Evolutionary conservation across 2,113 vertebrate species (phyloP), one percentile per base, ranked within the genome.

Genomic region (Lagopus leucura): DNA sequence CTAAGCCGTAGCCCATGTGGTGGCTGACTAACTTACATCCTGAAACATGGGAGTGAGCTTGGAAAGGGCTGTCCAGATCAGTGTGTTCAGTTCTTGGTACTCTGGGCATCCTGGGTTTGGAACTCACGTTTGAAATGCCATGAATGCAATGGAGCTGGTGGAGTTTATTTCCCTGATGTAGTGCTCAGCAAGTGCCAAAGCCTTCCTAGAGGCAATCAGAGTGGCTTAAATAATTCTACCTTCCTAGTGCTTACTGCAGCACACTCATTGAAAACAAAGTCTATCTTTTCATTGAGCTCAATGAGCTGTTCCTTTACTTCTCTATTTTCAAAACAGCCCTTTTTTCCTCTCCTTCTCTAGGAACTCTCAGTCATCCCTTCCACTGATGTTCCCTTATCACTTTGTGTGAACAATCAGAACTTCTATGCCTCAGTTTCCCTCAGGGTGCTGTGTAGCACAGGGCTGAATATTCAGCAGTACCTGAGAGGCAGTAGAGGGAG

Each of bases 11-110:
- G 82, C 61, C 77, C 38, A 28, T 40, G 75, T 89, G 84, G 75
- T 85, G 72, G 12, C 79, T 95, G 95, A 92, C 84, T 89, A 76
- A 61, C 25, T 88, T 58, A 22, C 25, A 45, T n/a, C 71, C 89
- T 87, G 67, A 89, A 73, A 85, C 60, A 79, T 50, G 54, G 47
- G 20, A 88, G 12, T 10, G 43, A 66, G 43, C 25, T 88, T 75
- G 61, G 57, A 84, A 93, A 82, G 40, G 48, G 14, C 70, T 69
- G 32, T 43, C 63, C 66, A 30, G n/a, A 22, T 14, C 3, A 4
- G 17, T 77, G 55, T 91, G 3, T 45, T 40, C 30, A 57, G 34
- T 64, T 57, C 34, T 27, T 55, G 61, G 28, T 34, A 40, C 24
- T 74, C n/a, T 43, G 43, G n/a, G 30, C 19, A 92, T 24, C 28